phyloP scores from a whole-genome alignment of 1,140 invertebrate genomes.

The Drosophila insularis region DNA sequence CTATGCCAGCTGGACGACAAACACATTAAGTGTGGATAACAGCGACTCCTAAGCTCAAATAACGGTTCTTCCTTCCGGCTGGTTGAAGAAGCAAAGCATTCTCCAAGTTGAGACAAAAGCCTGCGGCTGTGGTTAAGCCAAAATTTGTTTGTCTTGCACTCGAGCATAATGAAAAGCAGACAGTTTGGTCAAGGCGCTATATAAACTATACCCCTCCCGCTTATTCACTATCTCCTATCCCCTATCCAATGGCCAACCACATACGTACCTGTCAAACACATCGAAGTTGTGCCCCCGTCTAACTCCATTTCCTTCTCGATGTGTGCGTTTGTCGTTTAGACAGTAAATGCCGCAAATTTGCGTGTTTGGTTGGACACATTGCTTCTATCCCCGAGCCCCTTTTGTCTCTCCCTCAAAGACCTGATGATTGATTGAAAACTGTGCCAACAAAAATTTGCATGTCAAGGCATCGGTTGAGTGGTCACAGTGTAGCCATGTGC shows the following conservation, averaged over 20 bases:
- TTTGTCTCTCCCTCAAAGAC: slow-evolving; percentile 16
- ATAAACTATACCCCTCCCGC: slow-evolving; percentile 21
- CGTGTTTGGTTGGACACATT: slow-evolving; percentile 56
- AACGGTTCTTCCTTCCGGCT: slow-evolving; percentile 42
- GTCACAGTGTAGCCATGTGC: not conserved
- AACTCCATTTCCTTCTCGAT: slow-evolving; percentile 9
- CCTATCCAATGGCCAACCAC: not conserved
- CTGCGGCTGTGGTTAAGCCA: slow-evolving; percentile 55
- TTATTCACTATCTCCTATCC: slow-evolving; percentile 17
- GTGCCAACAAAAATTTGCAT: slow-evolving; percentile 71
- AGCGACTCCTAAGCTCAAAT: slow-evolving; percentile 43
- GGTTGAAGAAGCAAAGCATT: slow-evolving; percentile 1
- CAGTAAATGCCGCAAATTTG: slow-evolving; percentile 77
- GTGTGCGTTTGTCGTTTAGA: slow-evolving; percentile 60
- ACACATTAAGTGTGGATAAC: slow-evolving; percentile 67
- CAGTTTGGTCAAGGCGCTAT: slow-evolving; percentile 65
- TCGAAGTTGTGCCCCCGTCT: slow-evolving; percentile 25
- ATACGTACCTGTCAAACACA: slow-evolving; percentile 57
- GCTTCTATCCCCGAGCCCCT: slow-evolving; percentile 18
- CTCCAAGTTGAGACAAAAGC: not conserved
- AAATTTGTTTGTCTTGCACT: slow-evolving; percentile 77
- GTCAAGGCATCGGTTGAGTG: slow-evolving; percentile 23
- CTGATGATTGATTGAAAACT: slow-evolving; percentile 75
- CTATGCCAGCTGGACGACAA: slow-evolving; percentile 43
- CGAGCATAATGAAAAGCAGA: slow-evolving; percentile 78